Base-by-base conservation (phyloP, 2,797 vertebrate genomes). In the Masticophis lateralis region DNA sequence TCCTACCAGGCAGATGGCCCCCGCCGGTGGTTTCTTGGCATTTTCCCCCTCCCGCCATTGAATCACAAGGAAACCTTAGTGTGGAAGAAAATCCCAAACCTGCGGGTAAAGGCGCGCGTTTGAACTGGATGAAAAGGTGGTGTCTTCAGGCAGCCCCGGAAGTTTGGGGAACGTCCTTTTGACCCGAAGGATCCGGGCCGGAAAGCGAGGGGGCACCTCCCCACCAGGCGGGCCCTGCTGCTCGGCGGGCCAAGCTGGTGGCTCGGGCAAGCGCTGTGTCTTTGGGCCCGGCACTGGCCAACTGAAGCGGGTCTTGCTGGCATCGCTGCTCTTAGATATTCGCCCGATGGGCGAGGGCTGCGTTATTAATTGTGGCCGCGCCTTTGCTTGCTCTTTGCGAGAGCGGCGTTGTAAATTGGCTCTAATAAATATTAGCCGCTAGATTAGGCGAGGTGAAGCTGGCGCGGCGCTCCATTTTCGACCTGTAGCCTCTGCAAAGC, bases 341-440 rank as follows among this genome's bases (percentile, higher is more conserved):
- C 96, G 96, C 96, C 93, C 95, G 96, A 96, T 96, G 96, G 95
- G 96, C 95, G 94, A 96, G 96, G 96, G 97, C 97, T 97, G 95
- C 95, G 97, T 98, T 98, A 98, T 98, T 98, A 98, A 98, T 98
- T 98, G 98, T 97, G 96, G 97, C 94, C 94, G 91, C 97, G 97
- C 97, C 97, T 97, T 98, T 98, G 98, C 98, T 98, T 98, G 98
- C 98, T 98, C 97, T 98, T 97, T 97, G 97, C 96, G 95, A 96
- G 97, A 97, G 96, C 97, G 96, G 96, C 95, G 96, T 95, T 97
- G 96, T 98, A 99, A 98, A 99, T 98, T 99, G 99, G 98, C 98
- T 98, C 98, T 99, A 99, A 99, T 99, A 99, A 99, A 99, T 99
- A 99, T 99, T 99, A 99, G 98, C 98, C 98, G 98, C 98, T 98